Base-by-base conservation (phyloP, 2,888 invertebrate species). In the Phragmatobia fuliginosa region DNA sequence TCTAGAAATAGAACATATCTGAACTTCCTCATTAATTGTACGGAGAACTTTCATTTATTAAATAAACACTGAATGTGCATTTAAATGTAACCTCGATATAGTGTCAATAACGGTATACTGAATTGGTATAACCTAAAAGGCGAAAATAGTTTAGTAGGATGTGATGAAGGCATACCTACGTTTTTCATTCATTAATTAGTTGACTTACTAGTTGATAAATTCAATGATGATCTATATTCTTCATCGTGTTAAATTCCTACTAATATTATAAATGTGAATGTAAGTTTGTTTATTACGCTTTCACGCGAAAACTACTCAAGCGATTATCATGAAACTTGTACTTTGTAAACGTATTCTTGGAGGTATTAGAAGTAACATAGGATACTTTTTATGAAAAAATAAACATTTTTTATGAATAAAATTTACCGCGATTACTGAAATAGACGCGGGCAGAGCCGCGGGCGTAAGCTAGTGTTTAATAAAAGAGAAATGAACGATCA, bases 1-100 rank as follows among this genome's bases (percentile, higher is more conserved):
- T 33, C 60, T 45, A 25, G 25, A 62, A 62, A 62, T 62, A 67
- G 67, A 33, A 67, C 67, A 49, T 63, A 45, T 56, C 10, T 31
- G 28, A 28, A 60, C 59, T 63, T 64, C 45, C 64, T 33, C 56
- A 28, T 56, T 56, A 49, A 52, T 36, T 56, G 28, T 32, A 6
- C 56, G n/a, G 25, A 36, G 21, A 67, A 36, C 61, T 58, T 58
- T 56, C 36, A 21, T 49, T 16, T 32, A 32, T 18, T 4, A 18
- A 49, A 52, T 63, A 63, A 25, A 64, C 33, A 33, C 25, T 32
- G 18, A 21, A 56, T 28, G 33, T 56, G 56, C 56, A 65, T 56
- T 65, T 36, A 38, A 52, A 65, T 33, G 49, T 33, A n/a, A 16
- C 49, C 49, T 52, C 2, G 28, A 62, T 28, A 16, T 14, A 28